A percentile compares a stretch with the other conserved stretches of the same genome.
These are phyloP conservation scores for Mechanitis messenoides DNA, from an alignment of 2,888 invertebrate genomes.

Conservation along the genomic window DNA sequence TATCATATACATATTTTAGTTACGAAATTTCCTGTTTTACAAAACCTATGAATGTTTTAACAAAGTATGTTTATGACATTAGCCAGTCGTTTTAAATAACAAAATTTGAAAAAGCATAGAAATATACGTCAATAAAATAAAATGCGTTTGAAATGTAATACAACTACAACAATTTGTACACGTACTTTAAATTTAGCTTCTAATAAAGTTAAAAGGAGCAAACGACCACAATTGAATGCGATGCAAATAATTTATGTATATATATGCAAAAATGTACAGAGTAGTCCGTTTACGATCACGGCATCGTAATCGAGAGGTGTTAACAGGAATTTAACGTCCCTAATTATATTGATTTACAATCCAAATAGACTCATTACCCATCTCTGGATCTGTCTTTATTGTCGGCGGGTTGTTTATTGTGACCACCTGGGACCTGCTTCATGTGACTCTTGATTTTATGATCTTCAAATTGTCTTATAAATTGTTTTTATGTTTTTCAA, in stretches of 20 bases:
- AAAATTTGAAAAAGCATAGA: too few relatives aligned
- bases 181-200: not conserved
- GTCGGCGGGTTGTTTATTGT: constrained; percentile 3
- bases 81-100: too few relatives aligned
- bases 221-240: constrained; percentile 3
- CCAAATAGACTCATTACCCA: constrained; percentile 27
- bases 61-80: too few relatives aligned
- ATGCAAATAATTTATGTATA: constrained; percentile 43
- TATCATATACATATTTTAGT: too few relatives aligned
- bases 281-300: constrained; percentile 42
- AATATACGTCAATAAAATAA: too few relatives aligned
- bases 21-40: too few relatives aligned
- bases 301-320: constrained; percentile 41
- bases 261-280: constrained; percentile 47
- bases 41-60: too few relatives aligned
- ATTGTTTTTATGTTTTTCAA: not conserved
- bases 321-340: constrained; percentile 45
- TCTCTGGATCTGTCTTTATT: constrained; percentile 7
- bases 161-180: not conserved
- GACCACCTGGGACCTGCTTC: not conserved
- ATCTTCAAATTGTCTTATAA: constrained; percentile 1
- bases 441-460: not conserved
- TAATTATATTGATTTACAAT: constrained; percentile 54
- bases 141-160: too few relatives aligned
- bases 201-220: not conserved